Conservation (phyloP, 2,888 invertebrate genomes). For the Cephus sareptanus region DNA sequence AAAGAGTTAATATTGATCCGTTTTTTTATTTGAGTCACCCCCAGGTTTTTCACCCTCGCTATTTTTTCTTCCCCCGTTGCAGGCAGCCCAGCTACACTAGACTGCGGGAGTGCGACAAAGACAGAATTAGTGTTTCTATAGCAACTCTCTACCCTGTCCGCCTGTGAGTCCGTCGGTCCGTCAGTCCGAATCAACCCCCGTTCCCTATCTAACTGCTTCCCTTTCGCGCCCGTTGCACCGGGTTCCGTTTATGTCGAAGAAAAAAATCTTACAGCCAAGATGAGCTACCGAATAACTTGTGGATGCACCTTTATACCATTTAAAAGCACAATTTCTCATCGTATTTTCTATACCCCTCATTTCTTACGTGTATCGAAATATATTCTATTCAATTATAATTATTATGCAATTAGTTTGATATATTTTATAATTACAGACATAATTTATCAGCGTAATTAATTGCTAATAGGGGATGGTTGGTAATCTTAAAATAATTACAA, state of each 20-base stretch:
- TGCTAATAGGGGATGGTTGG: too few relatives aligned
- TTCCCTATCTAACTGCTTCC: conserved; percentile 10
- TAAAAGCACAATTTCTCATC: neutral
- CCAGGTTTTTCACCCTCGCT: conserved; percentile 73
- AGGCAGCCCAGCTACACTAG: conserved; percentile 44
- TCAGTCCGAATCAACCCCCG: conserved; percentile 38
- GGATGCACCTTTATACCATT: neutral
- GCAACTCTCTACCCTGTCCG: conserved; percentile 68
- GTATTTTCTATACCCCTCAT: neutral
- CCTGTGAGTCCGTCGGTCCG: conserved; percentile 34
- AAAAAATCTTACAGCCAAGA: neutral
- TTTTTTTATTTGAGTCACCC: conserved; percentile 75
- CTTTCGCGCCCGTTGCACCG: conserved; percentile 19
- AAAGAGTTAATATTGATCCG: conserved; percentile 79
- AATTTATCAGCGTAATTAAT: neutral
- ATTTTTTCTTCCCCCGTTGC: conserved; percentile 64
- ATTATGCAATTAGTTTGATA: neutral
- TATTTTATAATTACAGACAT: neutral
- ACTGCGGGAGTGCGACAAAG: conserved; percentile 39
- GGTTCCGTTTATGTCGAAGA: neutral
- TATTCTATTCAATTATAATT: neutral
- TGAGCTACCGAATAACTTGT: neutral
- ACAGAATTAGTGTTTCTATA: conserved; percentile 74
- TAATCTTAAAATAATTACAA: neutral
- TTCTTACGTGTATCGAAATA: neutral